Base-by-base conservation (phyloP, 2,113 vertebrate genomes). In the Formicarius rufipectus region DNA sequence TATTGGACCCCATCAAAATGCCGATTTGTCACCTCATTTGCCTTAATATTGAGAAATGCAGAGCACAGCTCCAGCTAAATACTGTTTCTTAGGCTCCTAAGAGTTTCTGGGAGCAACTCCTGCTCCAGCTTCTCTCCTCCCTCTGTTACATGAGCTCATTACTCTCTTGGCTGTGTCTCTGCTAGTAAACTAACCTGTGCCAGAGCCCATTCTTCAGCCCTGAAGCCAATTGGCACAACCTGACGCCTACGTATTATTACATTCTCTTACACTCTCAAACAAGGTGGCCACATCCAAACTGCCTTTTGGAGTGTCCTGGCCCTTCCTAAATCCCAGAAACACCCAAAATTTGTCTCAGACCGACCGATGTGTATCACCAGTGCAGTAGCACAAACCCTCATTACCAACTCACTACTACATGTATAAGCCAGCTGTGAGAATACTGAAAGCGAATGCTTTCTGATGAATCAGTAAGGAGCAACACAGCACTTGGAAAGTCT, bases 121-220 rank as follows among this genome's bases (percentile, higher is more conserved):
- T 89, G 45, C 72, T 88, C 25, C 55, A 77, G 42, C 55, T 89
- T 84, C 56, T 84, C 85, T 73, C 55, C 72, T 94, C 60, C 72
- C 60, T 66, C 71, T 67, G 25, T 47, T 95, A 53, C 37, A 69
- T 60, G 76, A 96, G 79, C 79, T 96, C 79, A 59, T 92, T 50
- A 95, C 83, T 68, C 80, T 92, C 73, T 89, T 78, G 89, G 94
- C 95, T 89, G n/a, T 4, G 1, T 72, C 91, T 87, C 91, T 60
- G 35, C 91, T 75, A 90, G 86, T 84, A 95, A 92, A 92, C 42
- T n/a, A 62, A 89, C 39, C 39, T 3, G 0, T 78, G 89, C 93
- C 93, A 95, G 83, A 95, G 86, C 64, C 94, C 89, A 56, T 95
- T 95, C 96, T 92, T 86, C 60, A 90, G 86, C 72, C 94, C 88